Evolutionary conservation across 37 sponge, comb jelly and placozoan species (phyloP), one percentile per base, ranked within the genome.

Genomic region (Hormiphora californensis): DNA sequence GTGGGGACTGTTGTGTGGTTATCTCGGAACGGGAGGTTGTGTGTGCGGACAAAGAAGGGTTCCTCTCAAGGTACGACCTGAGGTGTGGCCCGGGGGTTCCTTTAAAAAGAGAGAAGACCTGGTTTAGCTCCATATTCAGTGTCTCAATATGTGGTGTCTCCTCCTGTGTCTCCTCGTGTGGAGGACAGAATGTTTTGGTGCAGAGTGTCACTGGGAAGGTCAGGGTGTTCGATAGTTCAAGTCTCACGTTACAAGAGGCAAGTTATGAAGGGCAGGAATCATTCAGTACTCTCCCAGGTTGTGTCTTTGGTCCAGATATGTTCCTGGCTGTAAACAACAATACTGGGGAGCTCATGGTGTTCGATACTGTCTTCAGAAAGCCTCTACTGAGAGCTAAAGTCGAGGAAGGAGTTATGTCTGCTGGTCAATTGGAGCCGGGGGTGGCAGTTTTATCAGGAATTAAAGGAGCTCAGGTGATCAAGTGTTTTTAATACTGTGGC

Each of bases 41-140:
- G 3, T 27, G 5, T 1, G 35, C 25, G 0, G 35, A 21, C 23
- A 73, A 73, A 21, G 81, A 73, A 4, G 81, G 43, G n/a, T 4
- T 27, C 1, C 12, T 27, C 25, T 22, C 40, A n/a, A 40, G 17
- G 9, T 25, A 43, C 21, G 81, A 73, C 46, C 12, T 28, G 2
- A 33, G 81, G 46, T 43, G 43, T n/a, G 19, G 40, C 35, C 4
- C 41, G 21, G 81, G 43, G 25, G 5, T 7, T 17, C 7, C 23
- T 11, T n/a, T 7, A 21, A 19, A 21, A 39, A 21, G 12, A 21
- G 27, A 73, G 1, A 41, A 43, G 9, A 73, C n/a, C n/a, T n/a
- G 44, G 43, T 73, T 73, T 46, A 73, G 23, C 40, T n/a, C 40
- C 46, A 41, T 73, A 32, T 73, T 73, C 44, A 73, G 81, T 41